Evolutionary conservation across 2,888 invertebrate species (phyloP), one percentile per base, ranked within the genome.

Genomic region (Drosophila peninsularis): DNA sequence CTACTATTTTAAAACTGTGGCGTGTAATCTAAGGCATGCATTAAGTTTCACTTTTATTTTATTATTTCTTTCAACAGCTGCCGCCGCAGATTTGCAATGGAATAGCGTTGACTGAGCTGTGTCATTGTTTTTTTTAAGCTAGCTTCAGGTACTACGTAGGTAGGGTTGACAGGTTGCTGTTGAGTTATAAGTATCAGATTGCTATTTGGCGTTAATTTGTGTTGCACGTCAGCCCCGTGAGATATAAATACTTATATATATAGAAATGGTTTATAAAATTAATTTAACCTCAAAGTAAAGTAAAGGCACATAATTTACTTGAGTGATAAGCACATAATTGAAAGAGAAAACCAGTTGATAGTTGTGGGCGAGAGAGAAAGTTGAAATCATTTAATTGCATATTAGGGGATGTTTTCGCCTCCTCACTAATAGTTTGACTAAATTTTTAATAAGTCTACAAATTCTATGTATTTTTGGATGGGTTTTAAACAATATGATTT

Each of bases 1-100:
- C 30, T 30, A 34, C n/a, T n/a, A 34, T 44, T 30, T 27, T 55
- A 45, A 62, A 74, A 71, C 37, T 78, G 80, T 66, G 66, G 71
- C 80, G 83, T 88, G 83, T 75, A 77, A 77, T 67, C 78, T 69
- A 58, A 76, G 61, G 68, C 85, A 71, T 69, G 81, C 69, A 75
- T 83, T 75, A 72, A 80, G 75, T 83, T 83, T 83, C 88, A 83
- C 82, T 83, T 82, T 82, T 45, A 24, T 87, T 67, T 71, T 58
- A 9, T 10, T 36, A 14, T 49, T 36, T 36, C 21, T 62, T n/a
- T 11, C 50, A 49, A 45, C 44, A 54, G 57, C 39, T 54, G 36
- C 36, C 52, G 27, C 47, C 47, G 21, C 37, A 53, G 62, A 78
- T 71, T 84, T 81, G 64, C 60, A 70, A 72, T 65, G 60, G 75